Evolutionary conservation across 2,888 invertebrate species (phyloP).

Genomic region (Homarus gammarus): DNA sequence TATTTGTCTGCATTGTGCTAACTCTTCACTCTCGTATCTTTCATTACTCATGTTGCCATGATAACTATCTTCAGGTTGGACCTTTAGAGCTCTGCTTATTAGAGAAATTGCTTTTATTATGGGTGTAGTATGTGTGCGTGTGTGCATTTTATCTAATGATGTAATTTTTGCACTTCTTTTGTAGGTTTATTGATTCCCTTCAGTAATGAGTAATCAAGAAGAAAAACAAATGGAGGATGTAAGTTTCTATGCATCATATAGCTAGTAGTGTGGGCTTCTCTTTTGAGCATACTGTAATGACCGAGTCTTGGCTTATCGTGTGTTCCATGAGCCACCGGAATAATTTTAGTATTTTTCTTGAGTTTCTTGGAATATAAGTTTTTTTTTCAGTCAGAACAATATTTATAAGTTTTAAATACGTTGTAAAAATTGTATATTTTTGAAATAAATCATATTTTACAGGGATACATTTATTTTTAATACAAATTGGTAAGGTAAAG

Average conservation of each 20-base stretch:
- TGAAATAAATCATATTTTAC: too few species aligned
- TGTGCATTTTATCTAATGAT: conserved; percentile 16
- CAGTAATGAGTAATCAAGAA: conserved; percentile 45
- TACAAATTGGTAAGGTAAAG: too few species aligned
- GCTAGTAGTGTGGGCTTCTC: background rate
- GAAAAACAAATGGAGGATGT: conserved; percentile 48
- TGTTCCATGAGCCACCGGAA: too few species aligned
- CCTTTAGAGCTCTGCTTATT: background rate
- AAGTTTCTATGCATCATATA: conserved; percentile 28
- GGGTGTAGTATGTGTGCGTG: background rate
- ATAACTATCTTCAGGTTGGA: background rate
- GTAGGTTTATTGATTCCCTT: conserved; percentile 53
- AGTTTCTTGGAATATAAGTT: too few species aligned
- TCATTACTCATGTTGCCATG: background rate
- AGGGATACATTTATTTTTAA: too few species aligned
- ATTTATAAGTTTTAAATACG: too few species aligned
- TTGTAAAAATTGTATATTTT: too few species aligned
- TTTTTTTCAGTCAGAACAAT: too few species aligned
- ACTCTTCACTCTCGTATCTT: background rate
- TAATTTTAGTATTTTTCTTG: too few species aligned
- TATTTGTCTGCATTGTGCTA: background rate
- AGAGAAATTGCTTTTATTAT: background rate
- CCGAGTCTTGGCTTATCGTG: too few species aligned
- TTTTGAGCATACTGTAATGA: conserved; percentile 23
- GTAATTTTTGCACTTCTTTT: conserved; percentile 49